These are phyloP conservation scores for Meandrina meandrites DNA, from an alignment of 92 coral and sea anemone species.

Conservation along the genomic window DNA sequence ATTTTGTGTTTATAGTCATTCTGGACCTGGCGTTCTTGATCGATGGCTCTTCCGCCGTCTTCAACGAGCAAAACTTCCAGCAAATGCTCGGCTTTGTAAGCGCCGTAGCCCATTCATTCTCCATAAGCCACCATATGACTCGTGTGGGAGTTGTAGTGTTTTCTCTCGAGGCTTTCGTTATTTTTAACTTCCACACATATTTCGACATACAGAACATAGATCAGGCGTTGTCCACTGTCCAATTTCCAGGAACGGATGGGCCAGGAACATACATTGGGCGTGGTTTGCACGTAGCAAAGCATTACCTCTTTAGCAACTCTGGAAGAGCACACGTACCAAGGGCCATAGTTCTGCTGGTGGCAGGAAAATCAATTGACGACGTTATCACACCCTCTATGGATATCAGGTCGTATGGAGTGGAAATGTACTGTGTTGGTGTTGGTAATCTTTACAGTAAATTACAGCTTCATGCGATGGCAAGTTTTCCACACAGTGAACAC, in stretches of 20 bases:
- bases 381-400: conserved; percentile 81
- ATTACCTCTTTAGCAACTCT: conserved; percentile 62
- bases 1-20: conserved; percentile 45
- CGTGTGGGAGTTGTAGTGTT: conserved; percentile 82
- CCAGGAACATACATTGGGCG: conserved; percentile 93
- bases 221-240: conserved; percentile 73
- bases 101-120: conserved; percentile 79
- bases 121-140: conserved; percentile 65
- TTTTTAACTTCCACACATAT: conserved; percentile 90
- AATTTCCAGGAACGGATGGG: conserved; percentile 89
- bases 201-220: conserved; percentile 81
- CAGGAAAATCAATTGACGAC: conserved; percentile 87
- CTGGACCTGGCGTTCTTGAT: conserved; percentile 90
- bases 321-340: conserved; percentile 76
- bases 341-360: conserved; percentile 75
- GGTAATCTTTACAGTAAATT: conserved; percentile 79
- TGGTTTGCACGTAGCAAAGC: conserved; percentile 74
- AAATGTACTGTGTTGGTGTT: conserved; percentile 82
- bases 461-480: conserved; percentile 91
- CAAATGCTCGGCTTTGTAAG: conserved; percentile 86
- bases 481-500: conserved; percentile 87
- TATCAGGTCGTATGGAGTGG: conserved; percentile 68
- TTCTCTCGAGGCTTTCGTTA: conserved; percentile 82
- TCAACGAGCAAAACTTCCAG: conserved; percentile 81
- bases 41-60: conserved; percentile 90